Conservation (phyloP, 1,140 invertebrate species). For the Drosophila ohnishii region DNA sequence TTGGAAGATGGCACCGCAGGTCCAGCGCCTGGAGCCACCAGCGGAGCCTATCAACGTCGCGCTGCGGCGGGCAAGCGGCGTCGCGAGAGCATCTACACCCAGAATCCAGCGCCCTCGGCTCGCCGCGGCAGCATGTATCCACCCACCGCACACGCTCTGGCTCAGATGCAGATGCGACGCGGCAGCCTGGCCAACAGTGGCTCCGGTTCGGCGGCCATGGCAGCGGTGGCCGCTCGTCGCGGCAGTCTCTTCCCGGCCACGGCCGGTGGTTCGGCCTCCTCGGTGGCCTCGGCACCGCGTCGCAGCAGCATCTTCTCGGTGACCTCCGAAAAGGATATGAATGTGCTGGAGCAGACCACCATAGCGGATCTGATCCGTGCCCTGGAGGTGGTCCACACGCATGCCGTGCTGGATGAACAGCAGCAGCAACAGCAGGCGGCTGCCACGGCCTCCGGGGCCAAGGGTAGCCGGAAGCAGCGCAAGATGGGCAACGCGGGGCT, state of each 20-base stretch:
- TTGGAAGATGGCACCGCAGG: conserved; percentile 55
- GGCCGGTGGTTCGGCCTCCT: conserved; percentile 24
- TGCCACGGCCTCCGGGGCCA: background rate
- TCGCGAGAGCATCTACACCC: conserved; percentile 74
- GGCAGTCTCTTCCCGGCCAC: conserved; percentile 72
- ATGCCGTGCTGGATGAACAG: conserved; percentile 74
- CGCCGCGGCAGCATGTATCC: conserved; percentile 75
- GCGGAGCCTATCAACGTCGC: conserved; percentile 63
- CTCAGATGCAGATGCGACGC: conserved; percentile 80
- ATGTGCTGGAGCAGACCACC: conserved; percentile 89
- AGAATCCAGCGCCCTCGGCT: conserved; percentile 61
- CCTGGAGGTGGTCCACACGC: conserved; percentile 86
- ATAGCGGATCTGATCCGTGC: conserved; percentile 89
- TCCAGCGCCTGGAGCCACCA: conserved; percentile 12
- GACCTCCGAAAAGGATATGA: conserved; percentile 84
- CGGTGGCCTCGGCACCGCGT: conserved; percentile 60
- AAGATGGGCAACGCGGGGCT: conserved; percentile 85
- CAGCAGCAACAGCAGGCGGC: conserved; percentile 48
- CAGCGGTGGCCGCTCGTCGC: conserved; percentile 61
- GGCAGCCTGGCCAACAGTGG: conserved; percentile 81
- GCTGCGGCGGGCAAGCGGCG: conserved; percentile 48
- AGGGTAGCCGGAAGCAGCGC: conserved; percentile 74
- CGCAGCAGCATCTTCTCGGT: conserved; percentile 85
- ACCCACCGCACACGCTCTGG: conserved; percentile 43
- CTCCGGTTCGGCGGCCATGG: conserved; percentile 71